Conservation (phyloP, 2,888 invertebrate species). For the Athalia cordata region DNA sequence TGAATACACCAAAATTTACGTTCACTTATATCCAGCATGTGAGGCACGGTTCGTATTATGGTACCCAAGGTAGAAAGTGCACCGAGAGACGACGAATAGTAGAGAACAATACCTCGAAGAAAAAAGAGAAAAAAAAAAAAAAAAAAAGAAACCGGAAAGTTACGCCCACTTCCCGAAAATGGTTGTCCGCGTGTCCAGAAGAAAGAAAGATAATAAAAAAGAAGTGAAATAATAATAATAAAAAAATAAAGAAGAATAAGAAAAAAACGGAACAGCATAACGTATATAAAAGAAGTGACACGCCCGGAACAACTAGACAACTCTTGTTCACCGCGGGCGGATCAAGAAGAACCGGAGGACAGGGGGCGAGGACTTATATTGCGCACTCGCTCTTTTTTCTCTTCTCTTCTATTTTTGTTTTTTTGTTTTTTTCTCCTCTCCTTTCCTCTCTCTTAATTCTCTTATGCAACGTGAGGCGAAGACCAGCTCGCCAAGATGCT, state of each 20-base stretch:
- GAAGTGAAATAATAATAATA: not conserved
- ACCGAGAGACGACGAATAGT: not conserved
- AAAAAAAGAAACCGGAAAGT: constrained; percentile 38
- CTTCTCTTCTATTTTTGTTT: not conserved
- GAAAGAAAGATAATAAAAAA: constrained; percentile 9
- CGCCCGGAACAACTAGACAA: constrained; percentile 42
- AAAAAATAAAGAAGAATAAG: constrained; percentile 5
- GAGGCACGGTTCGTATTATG: too few relatives aligned
- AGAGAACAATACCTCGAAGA: constrained; percentile 29
- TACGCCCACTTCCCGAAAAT: constrained; percentile 45
- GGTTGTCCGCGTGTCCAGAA: constrained; percentile 39
- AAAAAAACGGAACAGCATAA: not conserved
- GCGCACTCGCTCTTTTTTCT: not conserved
- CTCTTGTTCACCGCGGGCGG: constrained; percentile 30
- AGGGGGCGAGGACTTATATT: constrained; percentile 1
- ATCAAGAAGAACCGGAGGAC: constrained; percentile 25
- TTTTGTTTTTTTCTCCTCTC: too few relatives aligned
- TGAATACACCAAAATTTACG: too few relatives aligned
- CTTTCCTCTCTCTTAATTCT: not conserved
- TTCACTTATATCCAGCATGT: too few relatives aligned
- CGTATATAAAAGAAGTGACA: constrained; percentile 32
- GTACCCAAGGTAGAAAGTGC: not conserved
- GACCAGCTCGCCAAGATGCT: not conserved
- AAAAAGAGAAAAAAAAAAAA: constrained; percentile 1
- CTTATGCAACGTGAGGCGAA: constrained; percentile 26